These are phyloP conservation scores for Drosophila picticornis DNA, from an alignment of 2,888 invertebrate genomes.

Conservation along the genomic window DNA sequence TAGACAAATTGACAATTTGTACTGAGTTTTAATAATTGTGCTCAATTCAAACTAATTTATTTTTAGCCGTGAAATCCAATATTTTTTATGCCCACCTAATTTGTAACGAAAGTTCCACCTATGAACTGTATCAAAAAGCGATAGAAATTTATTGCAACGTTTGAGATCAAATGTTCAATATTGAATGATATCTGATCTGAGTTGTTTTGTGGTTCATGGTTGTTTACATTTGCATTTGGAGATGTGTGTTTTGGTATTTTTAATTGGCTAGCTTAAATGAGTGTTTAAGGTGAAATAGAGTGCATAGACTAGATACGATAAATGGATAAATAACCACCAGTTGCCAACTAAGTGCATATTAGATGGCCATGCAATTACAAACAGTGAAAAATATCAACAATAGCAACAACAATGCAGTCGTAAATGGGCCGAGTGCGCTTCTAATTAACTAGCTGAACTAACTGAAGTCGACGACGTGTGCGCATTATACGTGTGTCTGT, in stretches of 20 bases:
- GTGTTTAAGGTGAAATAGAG: slow-evolving; percentile 6
- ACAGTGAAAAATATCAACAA: slow-evolving; percentile 25
- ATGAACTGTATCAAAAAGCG: neutral
- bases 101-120: neutral
- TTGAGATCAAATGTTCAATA: neutral
- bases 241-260: neutral
- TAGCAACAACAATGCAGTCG: slow-evolving; percentile 6
- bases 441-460: slow-evolving; percentile 63
- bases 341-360: slow-evolving; percentile 54
- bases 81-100: neutral
- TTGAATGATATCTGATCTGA: neutral
- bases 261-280: slow-evolving; percentile 1
- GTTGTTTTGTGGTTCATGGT: no score
- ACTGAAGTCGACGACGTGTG: slow-evolving; percentile 16
- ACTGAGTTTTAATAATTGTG: neutral
- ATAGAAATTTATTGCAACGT: neutral
- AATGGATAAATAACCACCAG: slow-evolving; percentile 40
- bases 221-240: neutral
- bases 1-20: neutral
- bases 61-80: neutral
- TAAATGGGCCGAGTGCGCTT: slow-evolving; percentile 45
- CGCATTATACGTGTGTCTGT: slow-evolving; percentile 28
- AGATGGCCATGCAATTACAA: slow-evolving; percentile 46
- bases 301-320: slow-evolving; percentile 18
- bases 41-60: neutral